phyloP scores from a whole-genome alignment of 2,113 vertebrate genomes.

The Cathartes aura region DNA sequence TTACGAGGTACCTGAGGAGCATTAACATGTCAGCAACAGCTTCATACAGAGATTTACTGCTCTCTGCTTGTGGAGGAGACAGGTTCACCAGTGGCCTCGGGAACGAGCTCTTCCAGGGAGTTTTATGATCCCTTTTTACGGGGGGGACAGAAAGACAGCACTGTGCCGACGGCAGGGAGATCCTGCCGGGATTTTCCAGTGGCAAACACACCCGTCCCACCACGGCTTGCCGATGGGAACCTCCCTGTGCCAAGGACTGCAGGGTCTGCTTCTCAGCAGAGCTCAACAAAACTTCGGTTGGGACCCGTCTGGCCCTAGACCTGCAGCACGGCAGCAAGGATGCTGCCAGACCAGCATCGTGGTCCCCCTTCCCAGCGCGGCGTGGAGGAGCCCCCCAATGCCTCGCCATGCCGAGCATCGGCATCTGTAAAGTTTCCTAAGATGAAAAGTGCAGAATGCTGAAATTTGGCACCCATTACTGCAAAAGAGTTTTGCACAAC shows the following conservation, averaged over 20 bases:
- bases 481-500: rapidly evolving
- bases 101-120: neutral
- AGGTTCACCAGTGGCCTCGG: rapidly evolving
- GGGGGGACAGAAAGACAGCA: neutral
- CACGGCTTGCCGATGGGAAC: rapidly evolving
- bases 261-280: neutral
- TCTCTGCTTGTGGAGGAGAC: neutral
- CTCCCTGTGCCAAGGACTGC: neutral
- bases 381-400: rapidly evolving
- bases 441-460: neutral
- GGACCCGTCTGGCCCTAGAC: neutral
- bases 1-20: neutral
- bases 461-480: rapidly evolving
- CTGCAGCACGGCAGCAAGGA: neutral
- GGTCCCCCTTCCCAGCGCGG: rapidly evolving
- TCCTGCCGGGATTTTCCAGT: neutral
- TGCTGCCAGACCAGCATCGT: neutral
- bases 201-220: rapidly evolving
- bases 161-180: neutral
- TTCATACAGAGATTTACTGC: neutral
- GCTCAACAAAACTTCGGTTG: neutral
- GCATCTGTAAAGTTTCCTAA: rapidly evolving
- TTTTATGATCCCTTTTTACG: neutral
- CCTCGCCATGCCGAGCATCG: rapidly evolving
- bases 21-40: neutral